These are phyloP conservation scores for Watsonalla cultraria DNA, from an alignment of 2,888 invertebrate species.

Conservation along the genomic window DNA sequence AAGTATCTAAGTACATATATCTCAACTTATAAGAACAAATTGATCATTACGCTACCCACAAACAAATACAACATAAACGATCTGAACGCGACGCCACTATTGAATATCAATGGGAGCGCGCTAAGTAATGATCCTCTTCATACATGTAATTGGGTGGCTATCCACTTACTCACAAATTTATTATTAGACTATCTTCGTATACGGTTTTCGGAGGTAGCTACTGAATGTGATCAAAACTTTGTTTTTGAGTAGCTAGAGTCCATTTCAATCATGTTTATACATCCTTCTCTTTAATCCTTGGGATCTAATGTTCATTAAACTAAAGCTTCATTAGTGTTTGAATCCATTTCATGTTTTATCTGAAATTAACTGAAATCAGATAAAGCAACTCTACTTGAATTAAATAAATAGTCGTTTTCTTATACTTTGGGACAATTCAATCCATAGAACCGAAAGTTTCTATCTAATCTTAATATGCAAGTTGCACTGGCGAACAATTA, in stretches of 20 bases:
- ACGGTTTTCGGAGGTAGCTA: too few species aligned
- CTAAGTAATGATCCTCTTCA: neutral
- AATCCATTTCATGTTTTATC: too few species aligned
- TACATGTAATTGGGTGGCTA: neutral
- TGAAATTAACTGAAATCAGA: too few species aligned
- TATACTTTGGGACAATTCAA: neutral
- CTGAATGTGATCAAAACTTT: too few species aligned
- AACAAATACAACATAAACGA: neutral
- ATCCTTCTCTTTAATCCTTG: neutral
- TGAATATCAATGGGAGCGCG: slow-evolving; percentile 9
- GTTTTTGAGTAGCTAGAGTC: too few species aligned
- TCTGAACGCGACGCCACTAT: slow-evolving; percentile 9
- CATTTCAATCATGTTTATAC: too few species aligned
- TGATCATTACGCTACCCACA: slow-evolving; percentile 4
- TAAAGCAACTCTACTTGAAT: neutral
- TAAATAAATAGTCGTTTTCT: neutral
- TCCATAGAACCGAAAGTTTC: too few species aligned
- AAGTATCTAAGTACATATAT: too few species aligned
- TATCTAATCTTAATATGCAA: too few species aligned
- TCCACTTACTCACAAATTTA: neutral
- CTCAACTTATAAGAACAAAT: slow-evolving; percentile 2
- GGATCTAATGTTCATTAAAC: too few species aligned
- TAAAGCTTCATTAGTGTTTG: too few species aligned
- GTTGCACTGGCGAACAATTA: too few species aligned
- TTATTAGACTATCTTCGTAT: slow-evolving; percentile 5